Evolutionary conservation across 2,797 vertebrate genomes (phyloP).

Genomic region (Enteromius argenteus): DNA sequence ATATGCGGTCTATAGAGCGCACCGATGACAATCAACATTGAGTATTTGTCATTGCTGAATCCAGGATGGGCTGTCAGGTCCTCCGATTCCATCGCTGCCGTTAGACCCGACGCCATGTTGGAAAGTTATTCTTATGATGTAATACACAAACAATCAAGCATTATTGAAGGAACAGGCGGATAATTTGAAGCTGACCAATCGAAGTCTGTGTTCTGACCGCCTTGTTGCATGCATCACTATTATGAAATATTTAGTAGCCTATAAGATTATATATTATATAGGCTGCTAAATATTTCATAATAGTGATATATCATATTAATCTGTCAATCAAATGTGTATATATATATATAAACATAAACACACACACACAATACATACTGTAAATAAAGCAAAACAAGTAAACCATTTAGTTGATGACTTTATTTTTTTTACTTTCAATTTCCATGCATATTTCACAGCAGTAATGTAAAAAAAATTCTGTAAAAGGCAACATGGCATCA

Average conservation of each 20-base stretch:
- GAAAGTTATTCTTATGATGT: slow-evolving; percentile 76
- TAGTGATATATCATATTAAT: neutral
- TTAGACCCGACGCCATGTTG: slow-evolving; percentile 81
- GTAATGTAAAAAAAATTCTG: neutral
- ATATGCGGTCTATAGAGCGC: slow-evolving; percentile 75
- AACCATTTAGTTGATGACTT: neutral
- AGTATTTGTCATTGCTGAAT: slow-evolving; percentile 73
- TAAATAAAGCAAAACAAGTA: neutral
- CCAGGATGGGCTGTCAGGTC: slow-evolving; percentile 65
- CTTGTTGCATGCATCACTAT: neutral
- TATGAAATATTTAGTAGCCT: neutral
- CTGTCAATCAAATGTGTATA: neutral
- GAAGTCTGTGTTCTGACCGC: neutral
- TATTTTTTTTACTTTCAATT: neutral
- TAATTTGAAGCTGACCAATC: slow-evolving; percentile 37
- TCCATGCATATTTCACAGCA: neutral
- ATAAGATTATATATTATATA: neutral
- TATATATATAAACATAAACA: neutral
- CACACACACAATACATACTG: neutral
- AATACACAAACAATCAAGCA: slow-evolving; percentile 60
- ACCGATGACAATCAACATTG: slow-evolving; percentile 83
- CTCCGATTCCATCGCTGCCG: slow-evolving; percentile 75
- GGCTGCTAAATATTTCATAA: too few relatives aligned
- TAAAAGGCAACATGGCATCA: neutral
- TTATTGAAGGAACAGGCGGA: slow-evolving; percentile 40